Conservation (phyloP, 1,140 invertebrate genomes). For the Euwallacea fornicatus region DNA sequence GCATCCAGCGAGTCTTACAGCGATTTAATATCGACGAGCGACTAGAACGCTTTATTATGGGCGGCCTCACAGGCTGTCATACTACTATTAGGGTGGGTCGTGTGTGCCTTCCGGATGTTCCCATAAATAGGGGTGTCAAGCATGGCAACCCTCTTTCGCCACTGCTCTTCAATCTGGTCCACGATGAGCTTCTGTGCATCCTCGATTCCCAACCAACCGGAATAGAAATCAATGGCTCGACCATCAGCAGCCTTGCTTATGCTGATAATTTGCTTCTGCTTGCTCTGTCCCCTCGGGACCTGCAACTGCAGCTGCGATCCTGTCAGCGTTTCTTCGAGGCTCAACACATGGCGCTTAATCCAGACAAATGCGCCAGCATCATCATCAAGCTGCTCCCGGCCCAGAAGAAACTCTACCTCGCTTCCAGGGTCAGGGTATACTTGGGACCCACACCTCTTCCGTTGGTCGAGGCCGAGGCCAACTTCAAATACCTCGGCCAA, state of each 20-base stretch:
- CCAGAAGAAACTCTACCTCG: no score
- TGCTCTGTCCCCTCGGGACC: conserved; percentile 1
- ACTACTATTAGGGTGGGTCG: conserved; percentile 33
- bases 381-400: no score
- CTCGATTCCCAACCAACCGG: neutral
- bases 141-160: conserved; percentile 49
- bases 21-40: conserved; percentile 6
- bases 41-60: no score
- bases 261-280: conserved; percentile 53
- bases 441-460: neutral
- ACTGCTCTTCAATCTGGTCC: conserved; percentile 47
- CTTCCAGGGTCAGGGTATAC: neutral
- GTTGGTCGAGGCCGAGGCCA: neutral
- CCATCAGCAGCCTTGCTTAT: conserved; percentile 47
- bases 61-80: no score
- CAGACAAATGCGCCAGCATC: neutral
- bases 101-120: neutral
- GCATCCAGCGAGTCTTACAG: neutral
- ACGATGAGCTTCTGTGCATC: conserved; percentile 46
- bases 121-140: conserved; percentile 43
- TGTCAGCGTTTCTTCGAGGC: neutral
- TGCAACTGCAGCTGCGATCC: neutral
- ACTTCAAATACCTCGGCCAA: neutral
- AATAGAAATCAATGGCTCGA: conserved; percentile 14
- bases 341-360: neutral